Base-by-base conservation (phyloP, 2,888 invertebrate species). In the Nymphalis polychloros region DNA sequence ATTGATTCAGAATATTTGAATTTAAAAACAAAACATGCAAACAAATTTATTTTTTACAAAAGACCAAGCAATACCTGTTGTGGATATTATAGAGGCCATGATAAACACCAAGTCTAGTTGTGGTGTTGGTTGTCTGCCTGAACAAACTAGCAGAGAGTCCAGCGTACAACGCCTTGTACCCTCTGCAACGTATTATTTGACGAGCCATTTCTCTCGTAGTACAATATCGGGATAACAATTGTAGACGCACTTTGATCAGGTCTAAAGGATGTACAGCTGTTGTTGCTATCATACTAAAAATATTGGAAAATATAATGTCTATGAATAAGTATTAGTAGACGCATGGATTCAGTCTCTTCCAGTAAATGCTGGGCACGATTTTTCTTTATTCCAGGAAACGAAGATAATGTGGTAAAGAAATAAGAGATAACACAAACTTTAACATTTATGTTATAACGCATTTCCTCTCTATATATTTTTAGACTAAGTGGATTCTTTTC, bases 191-290 rank as follows among this genome's bases (percentile, higher is more conserved):
- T 16, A 97, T 74, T 73, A 99, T 97, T 27, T 93, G 73, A 88
- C 90, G 63, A 2, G 97, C 87, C 47, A 97, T 75, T 8, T 71
- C 95, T 76, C 95, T 94, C 60, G 97, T 96, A 17, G 96, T 96
- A 64, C 94, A 95, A 2, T 94, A 94, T 63, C 94, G 94, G 1
- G 96, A 96, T 76, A 96, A 95, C 70, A 99, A 89, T 89, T 99
- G 99, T 97, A 99, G 98, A 47, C 99, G 95, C 81, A 98, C 98
- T 88, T 99, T 99, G 20, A 99, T 94, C 75, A 99, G 92, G 93
- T 99, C 99, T 74, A 99, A 90, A 0, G 99, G 99, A 83, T 99
- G 99, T 2, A 99, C 98, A 78, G 98, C 94, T 70, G 94, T 92
- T 8, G 98, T 98, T 10, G 98, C 98, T 53, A 94, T 94, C 96